Percentiles rank a stretch among this genome's conserved stretches.
These are phyloP conservation scores for Ypsolopha scabrella DNA, from an alignment of 2,888 invertebrate species.

Conservation along the genomic window DNA sequence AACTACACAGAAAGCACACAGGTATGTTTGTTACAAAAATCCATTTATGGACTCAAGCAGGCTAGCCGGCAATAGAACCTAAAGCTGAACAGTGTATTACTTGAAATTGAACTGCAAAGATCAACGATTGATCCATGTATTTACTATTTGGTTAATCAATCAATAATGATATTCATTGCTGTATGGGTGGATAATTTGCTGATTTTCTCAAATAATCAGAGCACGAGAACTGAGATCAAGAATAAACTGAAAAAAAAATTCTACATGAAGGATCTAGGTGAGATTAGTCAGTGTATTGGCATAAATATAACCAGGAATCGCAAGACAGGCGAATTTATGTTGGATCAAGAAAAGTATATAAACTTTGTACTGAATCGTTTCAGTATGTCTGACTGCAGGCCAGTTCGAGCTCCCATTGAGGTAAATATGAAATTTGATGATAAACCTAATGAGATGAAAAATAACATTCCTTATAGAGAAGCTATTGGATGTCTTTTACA, in stretches of 20 bases:
- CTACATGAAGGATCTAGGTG: neutral
- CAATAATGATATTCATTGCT: constrained; percentile 9
- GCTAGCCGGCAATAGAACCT: constrained; percentile 15
- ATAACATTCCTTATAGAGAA: constrained; percentile 8
- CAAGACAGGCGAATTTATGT: neutral
- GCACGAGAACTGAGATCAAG: neutral
- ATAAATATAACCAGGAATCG: constrained; percentile 9
- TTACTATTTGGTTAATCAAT: constrained; percentile 5
- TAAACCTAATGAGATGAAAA: neutral
- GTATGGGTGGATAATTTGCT: constrained; percentile 15
- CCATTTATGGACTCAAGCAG: constrained; percentile 15
- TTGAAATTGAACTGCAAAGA: constrained; percentile 8
- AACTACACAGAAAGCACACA: constrained; percentile 5
- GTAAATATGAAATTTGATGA: constrained; percentile 7
- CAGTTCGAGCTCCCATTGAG: constrained; percentile 12
- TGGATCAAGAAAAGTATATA: constrained; percentile 13
- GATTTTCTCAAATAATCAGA: neutral
- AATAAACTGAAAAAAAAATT: neutral
- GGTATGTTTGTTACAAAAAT: constrained; percentile 15
- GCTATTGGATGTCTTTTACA: constrained; percentile 7
- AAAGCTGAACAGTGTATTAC: constrained; percentile 10
- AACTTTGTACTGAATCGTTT: constrained; percentile 8
- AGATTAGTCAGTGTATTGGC: constrained; percentile 7
- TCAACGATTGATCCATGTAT: constrained; percentile 12
- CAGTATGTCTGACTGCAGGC: constrained; percentile 13